These are phyloP conservation scores for Dermochelys coriacea DNA, from an alignment of 2,797 vertebrate species.

Conservation along the genomic window DNA sequence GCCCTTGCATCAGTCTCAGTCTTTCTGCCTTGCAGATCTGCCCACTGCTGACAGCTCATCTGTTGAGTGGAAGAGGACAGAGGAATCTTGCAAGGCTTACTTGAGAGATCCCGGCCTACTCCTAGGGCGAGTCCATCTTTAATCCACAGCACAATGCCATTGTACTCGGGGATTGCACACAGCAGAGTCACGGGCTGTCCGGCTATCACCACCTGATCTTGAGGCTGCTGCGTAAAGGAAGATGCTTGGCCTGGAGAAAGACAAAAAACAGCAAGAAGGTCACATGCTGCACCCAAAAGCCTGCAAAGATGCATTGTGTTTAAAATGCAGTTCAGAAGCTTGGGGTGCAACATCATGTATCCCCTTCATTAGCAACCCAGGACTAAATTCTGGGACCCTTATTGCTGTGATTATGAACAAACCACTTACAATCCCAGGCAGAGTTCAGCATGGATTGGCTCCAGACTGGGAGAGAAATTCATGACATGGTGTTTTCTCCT, in stretches of 20 bases:
- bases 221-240: conserved; percentile 96
- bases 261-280: neutral
- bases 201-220: conserved; percentile 95
- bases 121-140: conserved; percentile 96
- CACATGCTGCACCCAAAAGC: neutral
- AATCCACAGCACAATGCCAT: conserved; percentile 97
- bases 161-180: conserved; percentile 94
- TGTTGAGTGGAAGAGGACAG: neutral
- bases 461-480: neutral
- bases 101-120: conserved; percentile 94
- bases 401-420: accelerated
- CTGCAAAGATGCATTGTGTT: accelerated
- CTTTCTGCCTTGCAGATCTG: neutral
- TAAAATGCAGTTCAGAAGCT: accelerated
- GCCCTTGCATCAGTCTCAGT: neutral
- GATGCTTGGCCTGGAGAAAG: conserved; percentile 84
- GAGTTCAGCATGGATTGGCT: neutral
- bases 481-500: neutral
- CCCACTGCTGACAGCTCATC: neutral
- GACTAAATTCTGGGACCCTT: neutral
- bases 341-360: neutral
- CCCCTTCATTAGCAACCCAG: neutral
- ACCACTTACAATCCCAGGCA: neutral
- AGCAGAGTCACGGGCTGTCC: conserved; percentile 94
- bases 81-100: conserved; percentile 76